Conservation (phyloP, 2,888 invertebrate genomes). For the Seira sanloemensis region DNA sequence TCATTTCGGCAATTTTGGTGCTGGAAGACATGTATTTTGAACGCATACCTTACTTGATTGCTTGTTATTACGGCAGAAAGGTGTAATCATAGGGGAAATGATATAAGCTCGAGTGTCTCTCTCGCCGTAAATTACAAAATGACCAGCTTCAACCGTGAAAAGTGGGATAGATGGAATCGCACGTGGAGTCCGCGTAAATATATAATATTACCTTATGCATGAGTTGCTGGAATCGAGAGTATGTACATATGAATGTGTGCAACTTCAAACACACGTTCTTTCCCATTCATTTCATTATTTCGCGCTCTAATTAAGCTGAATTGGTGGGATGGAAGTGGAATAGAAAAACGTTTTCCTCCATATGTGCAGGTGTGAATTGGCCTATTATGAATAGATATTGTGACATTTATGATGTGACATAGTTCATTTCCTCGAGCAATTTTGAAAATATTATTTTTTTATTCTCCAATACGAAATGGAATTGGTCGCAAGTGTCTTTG, state of each 20-base stretch:
- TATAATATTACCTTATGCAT: neutral
- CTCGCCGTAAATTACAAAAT: neutral
- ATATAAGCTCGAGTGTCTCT: neutral
- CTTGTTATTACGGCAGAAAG: neutral
- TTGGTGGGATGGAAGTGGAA: neutral
- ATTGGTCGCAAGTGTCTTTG: conserved; percentile 30
- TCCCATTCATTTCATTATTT: neutral
- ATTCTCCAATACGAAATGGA: neutral
- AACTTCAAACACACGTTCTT: neutral
- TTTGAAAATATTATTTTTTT: neutral
- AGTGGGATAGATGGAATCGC: neutral
- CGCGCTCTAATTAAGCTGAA: conserved; percentile 14
- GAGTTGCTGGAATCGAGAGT: too few relatives aligned
- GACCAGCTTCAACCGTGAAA: too few relatives aligned
- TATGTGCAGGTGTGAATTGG: neutral
- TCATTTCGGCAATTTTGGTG: too few relatives aligned
- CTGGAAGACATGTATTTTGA: too few relatives aligned
- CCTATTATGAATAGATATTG: conserved; percentile 13
- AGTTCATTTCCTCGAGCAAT: conserved; percentile 1
- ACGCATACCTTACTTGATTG: neutral
- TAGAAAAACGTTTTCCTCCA: neutral
- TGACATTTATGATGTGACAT: conserved; percentile 31
- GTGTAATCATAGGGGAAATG: neutral
- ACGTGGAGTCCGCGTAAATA: neutral
- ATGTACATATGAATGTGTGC: neutral